Evolutionary conservation across 1,140 invertebrate genomes (phyloP).

Genomic region (Anastatus disparis): DNA sequence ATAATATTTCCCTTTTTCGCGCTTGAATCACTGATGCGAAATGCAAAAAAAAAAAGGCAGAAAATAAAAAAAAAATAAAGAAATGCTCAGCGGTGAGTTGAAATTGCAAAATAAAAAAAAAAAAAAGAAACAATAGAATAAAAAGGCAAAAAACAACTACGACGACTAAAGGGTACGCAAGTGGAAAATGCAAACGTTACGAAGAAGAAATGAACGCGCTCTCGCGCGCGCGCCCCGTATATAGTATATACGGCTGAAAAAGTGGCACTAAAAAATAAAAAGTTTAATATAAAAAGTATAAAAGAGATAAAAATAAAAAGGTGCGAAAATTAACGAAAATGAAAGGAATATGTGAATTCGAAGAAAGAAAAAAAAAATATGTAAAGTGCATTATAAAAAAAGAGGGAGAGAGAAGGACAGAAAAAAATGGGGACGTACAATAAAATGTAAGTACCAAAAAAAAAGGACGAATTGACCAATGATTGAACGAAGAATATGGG

Average conservation of each 20-base stretch:
- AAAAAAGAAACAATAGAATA: neutral
- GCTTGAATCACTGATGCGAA: constrained; percentile 8
- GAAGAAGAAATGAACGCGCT: no score
- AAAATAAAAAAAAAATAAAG: constrained; percentile 27
- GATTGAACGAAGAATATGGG: neutral
- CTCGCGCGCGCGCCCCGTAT: no score
- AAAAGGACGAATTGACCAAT: neutral
- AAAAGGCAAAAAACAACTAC: no score
- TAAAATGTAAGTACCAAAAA: neutral
- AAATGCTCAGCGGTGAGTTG: neutral
- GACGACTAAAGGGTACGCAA: no score
- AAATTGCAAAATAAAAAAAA: constrained; percentile 5
- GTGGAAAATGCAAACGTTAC: no score
- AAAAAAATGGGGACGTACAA: neutral
- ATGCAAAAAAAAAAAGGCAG: no score
- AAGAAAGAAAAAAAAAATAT: neutral
- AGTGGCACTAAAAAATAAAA: no score
- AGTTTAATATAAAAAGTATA: no score
- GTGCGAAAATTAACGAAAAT: no score
- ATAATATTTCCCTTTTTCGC: neutral
- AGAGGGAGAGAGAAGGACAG: neutral
- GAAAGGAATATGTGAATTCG: neutral
- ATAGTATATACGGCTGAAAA: no score
- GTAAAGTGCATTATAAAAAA: neutral
- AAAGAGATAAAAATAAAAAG: no score